Conservation (phyloP, 1,140 invertebrate species). For the Tribolium madens region DNA sequence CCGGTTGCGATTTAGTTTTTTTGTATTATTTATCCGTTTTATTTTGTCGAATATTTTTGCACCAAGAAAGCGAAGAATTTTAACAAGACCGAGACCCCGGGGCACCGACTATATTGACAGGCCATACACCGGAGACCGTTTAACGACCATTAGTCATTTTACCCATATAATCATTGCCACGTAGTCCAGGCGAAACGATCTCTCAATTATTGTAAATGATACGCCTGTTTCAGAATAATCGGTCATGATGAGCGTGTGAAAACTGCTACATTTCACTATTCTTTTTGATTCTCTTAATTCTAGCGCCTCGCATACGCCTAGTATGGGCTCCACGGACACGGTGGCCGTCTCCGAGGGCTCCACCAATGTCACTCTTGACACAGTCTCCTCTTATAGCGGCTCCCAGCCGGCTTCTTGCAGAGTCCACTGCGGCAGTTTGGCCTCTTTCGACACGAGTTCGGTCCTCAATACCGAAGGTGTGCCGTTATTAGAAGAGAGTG, state of each 20-base stretch:
- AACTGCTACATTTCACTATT: slow-evolving; percentile 2
- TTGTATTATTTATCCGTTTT: slow-evolving; percentile 12
- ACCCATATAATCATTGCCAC: slow-evolving; percentile 55
- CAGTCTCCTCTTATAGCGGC: slow-evolving; percentile 66
- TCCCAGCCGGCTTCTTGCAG: slow-evolving; percentile 67
- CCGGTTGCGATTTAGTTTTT: slow-evolving; percentile 41
- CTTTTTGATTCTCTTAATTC: slow-evolving; percentile 7
- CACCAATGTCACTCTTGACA: slow-evolving; percentile 67
- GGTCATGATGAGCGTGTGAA: slow-evolving; percentile 40
- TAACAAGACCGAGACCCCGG: slow-evolving; percentile 51
- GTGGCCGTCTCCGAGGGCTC: slow-evolving; percentile 66
- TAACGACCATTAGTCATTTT: slow-evolving; percentile 56
- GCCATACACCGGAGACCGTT: slow-evolving; percentile 44
- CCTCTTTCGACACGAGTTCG: slow-evolving; percentile 69
- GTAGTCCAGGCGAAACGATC: slow-evolving; percentile 48
- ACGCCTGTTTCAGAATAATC: slow-evolving; percentile 41
- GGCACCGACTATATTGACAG: slow-evolving; percentile 49
- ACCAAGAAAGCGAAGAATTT: slow-evolving; percentile 49
- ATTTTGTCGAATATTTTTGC: slow-evolving; percentile 45
- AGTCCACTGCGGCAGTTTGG: slow-evolving; percentile 67
- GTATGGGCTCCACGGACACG: slow-evolving; percentile 68
- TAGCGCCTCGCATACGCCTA: slow-evolving; percentile 62
- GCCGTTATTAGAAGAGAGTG: slow-evolving; percentile 64
- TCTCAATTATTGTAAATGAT: slow-evolving; percentile 56
- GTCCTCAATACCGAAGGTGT: slow-evolving; percentile 68